A percentile compares a stretch with the other conserved stretches of the same genome.
Conservation (phyloP, 2,797 vertebrate species). For the Malacoctenus gilli region DNA sequence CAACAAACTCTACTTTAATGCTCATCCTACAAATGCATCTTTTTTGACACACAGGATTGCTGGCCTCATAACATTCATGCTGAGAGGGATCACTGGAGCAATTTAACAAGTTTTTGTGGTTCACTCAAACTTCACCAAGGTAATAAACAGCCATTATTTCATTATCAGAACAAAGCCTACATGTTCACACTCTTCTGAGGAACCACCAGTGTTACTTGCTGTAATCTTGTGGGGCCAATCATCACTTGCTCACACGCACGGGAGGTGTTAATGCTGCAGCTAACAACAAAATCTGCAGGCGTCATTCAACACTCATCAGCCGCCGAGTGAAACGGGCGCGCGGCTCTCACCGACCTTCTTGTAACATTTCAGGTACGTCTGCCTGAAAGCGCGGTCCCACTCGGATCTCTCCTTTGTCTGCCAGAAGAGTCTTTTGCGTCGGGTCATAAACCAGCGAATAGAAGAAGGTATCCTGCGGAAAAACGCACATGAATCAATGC, state of each 20-base stretch:
- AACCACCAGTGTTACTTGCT: neutral
- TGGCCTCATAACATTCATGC: too few relatives aligned
- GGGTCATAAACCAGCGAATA: conserved; percentile 98
- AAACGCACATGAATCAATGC: neutral
- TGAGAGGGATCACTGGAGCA: too few relatives aligned
- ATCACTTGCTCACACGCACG: neutral
- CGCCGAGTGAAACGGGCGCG: neutral
- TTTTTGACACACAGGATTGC: neutral
- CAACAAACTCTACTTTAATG: too few relatives aligned
- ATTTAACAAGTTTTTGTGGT: too few relatives aligned
- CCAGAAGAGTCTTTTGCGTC: conserved; percentile 94
- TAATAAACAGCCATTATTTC: neutral
- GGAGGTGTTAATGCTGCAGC: neutral
- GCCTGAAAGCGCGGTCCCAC: conserved; percentile 97
- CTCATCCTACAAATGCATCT: too few relatives aligned
- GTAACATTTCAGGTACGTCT: conserved; percentile 95
- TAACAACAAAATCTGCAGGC: too few relatives aligned
- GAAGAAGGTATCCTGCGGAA: conserved; percentile 92
- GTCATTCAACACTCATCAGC: too few relatives aligned
- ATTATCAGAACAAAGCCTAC: neutral
- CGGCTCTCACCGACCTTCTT: conserved; percentile 87
- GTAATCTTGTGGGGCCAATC: neutral
- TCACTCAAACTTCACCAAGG: neutral
- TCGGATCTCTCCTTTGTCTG: conserved; percentile 97
- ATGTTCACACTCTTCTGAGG: neutral